phyloP scores from a whole-genome alignment of 2,797 vertebrate species.

The Tiaroga cobitis region DNA sequence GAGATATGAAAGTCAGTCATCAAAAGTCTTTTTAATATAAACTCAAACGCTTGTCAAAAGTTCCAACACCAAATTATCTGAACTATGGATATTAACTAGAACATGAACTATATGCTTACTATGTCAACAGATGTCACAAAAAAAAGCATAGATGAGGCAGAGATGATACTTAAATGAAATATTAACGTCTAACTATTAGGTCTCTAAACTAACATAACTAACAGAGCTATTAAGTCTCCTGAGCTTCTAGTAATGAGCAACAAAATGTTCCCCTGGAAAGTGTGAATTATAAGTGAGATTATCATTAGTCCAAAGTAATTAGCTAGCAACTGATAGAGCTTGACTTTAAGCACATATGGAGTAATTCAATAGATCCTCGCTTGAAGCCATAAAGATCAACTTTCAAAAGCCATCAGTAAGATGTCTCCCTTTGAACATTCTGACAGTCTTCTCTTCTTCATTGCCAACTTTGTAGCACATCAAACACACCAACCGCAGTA shows the following conservation, averaged over 20 bases:
- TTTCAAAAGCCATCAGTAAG: constrained; percentile 41
- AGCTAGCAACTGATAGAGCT: constrained; percentile 17
- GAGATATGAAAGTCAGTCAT: neutral
- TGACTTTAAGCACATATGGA: constrained; percentile 18
- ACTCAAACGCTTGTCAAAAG: neutral
- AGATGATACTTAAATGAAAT: constrained; percentile 2
- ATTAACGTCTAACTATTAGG: neutral
- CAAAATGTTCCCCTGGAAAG: neutral
- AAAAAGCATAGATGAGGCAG: neutral
- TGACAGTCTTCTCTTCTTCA: constrained; percentile 38
- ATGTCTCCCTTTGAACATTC: constrained; percentile 35
- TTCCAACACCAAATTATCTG: neutral
- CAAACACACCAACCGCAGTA: constrained; percentile 43
- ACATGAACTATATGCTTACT: neutral
- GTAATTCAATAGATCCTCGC: constrained; percentile 30
- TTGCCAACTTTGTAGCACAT: constrained; percentile 41
- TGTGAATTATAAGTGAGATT: constrained; percentile 25
- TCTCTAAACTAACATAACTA: neutral
- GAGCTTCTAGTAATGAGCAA: constrained; percentile 16
- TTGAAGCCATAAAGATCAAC: constrained; percentile 28
- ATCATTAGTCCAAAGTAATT: constrained; percentile 34
- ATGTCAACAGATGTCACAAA: neutral
- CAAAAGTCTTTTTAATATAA: neutral
- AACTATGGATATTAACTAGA: neutral
- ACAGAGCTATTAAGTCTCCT: neutral